phyloP scores from a whole-genome alignment of 2,888 invertebrate genomes.

The Diarsia dahlii region DNA sequence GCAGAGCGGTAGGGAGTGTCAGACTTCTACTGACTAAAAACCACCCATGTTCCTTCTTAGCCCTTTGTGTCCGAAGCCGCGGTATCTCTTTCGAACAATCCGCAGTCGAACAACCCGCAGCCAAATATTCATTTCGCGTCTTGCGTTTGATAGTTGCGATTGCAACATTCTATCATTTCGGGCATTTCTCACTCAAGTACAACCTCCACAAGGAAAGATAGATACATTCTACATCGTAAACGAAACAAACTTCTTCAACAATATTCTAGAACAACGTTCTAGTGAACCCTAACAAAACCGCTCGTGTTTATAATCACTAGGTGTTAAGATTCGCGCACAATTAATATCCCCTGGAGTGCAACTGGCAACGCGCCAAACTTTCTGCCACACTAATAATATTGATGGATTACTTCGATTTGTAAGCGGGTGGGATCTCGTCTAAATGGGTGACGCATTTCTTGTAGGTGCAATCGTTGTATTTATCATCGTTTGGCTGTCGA shows the following conservation, averaged over 20 bases:
- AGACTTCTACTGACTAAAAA: too few relatives aligned
- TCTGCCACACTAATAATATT: constrained; percentile 38
- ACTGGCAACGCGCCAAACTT: constrained; percentile 46
- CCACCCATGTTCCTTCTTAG: too few relatives aligned
- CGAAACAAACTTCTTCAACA: neutral
- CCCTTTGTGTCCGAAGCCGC: too few relatives aligned
- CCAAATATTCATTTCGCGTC: neutral
- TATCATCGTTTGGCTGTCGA: constrained; percentile 23
- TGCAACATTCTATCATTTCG: neutral
- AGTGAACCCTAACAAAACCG: constrained; percentile 25
- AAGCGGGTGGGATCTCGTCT: constrained; percentile 40
- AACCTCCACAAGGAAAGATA: neutral
- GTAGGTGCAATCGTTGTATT: constrained; percentile 18
- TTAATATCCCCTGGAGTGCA: constrained; percentile 60
- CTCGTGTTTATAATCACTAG: constrained; percentile 61
- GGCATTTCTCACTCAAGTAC: neutral
- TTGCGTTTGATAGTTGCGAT: neutral
- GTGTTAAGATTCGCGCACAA: constrained; percentile 62
- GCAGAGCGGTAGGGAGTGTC: too few relatives aligned
- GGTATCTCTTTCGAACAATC: too few relatives aligned
- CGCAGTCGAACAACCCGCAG: too few relatives aligned
- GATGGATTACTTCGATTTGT: constrained; percentile 45
- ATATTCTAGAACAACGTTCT: neutral
- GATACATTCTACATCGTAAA: neutral
- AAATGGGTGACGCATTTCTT: constrained; percentile 46